Evolutionary conservation across 1,140 invertebrate species (phyloP).

Genomic region (Agrilus planipennis): DNA sequence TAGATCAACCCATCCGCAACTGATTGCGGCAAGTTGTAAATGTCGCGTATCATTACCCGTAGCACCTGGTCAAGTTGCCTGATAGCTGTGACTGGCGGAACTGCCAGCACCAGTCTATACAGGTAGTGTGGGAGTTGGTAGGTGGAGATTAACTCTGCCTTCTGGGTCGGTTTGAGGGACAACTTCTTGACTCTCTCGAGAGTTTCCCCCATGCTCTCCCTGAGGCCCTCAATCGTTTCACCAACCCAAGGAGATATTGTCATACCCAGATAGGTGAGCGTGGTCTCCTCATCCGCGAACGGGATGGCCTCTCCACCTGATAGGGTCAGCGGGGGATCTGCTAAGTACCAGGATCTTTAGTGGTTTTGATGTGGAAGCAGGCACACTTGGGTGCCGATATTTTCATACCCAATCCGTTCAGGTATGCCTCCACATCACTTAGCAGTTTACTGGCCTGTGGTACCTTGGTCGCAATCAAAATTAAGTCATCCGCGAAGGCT

Average conservation of each 20-base stretch:
- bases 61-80: conserved; percentile 15
- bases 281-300: conserved; percentile 6
- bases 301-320: conserved; percentile 12
- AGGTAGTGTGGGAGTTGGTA: conserved; percentile 19
- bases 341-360: conserved; percentile 16
- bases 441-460: conserved; percentile 9
- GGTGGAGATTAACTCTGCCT: conserved; percentile 14
- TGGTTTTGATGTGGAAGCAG: conserved; percentile 11
- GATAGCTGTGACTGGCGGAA: conserved; percentile 9
- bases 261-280: conserved; percentile 16
- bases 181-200: conserved; percentile 5
- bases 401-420: conserved; percentile 10
- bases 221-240: conserved; percentile 6
- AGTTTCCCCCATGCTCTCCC: conserved; percentile 3
- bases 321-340: conserved; percentile 13
- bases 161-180: conserved; percentile 18
- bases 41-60: conserved; percentile 5
- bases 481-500: conserved; percentile 14
- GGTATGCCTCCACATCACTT: conserved; percentile 6
- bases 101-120: conserved; percentile 8
- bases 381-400: conserved; percentile 18
- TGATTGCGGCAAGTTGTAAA: conserved; percentile 6
- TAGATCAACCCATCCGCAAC: conserved; percentile 14
- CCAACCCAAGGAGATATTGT: conserved; percentile 18
- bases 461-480: conserved; percentile 8